Evolutionary conservation across 2,797 vertebrate species (phyloP).

Genomic region (Lacerta agilis): DNA sequence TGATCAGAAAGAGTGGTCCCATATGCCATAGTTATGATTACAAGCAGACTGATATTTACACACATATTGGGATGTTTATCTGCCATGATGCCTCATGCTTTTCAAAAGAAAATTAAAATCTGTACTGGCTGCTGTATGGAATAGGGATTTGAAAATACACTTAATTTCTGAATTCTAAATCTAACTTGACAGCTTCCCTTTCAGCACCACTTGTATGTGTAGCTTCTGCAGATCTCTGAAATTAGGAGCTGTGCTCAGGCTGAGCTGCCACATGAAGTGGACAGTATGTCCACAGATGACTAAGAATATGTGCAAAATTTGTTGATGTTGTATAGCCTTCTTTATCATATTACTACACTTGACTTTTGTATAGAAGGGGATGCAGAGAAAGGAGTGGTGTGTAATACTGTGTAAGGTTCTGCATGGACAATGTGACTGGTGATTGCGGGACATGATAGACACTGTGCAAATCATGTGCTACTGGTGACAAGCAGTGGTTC

Average conservation of each 20-base stretch:
- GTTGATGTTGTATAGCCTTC: not conserved
- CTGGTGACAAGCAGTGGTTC: not conserved
- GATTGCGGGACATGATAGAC: not conserved
- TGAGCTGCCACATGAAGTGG: not conserved
- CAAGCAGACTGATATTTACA: constrained; percentile 18
- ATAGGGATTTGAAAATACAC: not conserved
- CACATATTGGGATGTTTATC: not conserved
- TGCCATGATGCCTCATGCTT: not conserved
- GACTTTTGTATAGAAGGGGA: not conserved
- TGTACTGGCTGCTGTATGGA: not conserved
- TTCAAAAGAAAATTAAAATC: constrained; percentile 17
- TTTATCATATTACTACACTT: not conserved
- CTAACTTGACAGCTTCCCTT: not conserved
- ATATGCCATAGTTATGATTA: not conserved
- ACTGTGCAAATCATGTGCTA: not conserved
- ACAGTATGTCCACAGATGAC: not conserved
- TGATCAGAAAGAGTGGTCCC: not conserved
- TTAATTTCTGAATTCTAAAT: constrained; percentile 13
- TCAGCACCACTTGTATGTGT: not conserved
- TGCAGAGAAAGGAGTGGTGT: too few relatives aligned
- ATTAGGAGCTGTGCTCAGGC: not conserved
- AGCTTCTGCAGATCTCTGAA: not conserved
- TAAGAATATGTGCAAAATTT: not conserved
- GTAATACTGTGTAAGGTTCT: not conserved
- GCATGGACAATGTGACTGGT: not conserved